Evolutionary conservation across 2,888 invertebrate genomes (phyloP), one percentile per base, ranked within the genome.

Genomic region (Lissonota sp.): DNA sequence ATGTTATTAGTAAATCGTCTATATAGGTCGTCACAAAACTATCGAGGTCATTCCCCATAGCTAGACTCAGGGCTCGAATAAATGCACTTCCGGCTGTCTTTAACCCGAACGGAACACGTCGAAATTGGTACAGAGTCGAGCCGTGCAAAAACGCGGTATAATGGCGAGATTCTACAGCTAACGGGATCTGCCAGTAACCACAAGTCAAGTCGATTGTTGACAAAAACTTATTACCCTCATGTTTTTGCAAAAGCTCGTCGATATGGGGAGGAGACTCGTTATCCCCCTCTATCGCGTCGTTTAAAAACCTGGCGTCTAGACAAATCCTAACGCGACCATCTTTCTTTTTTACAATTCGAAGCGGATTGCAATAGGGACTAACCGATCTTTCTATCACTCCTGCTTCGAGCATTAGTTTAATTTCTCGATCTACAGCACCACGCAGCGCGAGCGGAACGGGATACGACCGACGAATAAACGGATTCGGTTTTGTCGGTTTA

Each of bases 1-100:
- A 89, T 0, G 84, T 82, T 0, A 90, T 82, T 5, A 89, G 46
- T 4, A 90, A 66, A 66, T 90, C 90, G 80, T 90, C 89, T 10
- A 90, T 82, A 67, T 90, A 90, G 67, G 80, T 85, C 7, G 83
- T 67, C 6, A 85, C 66, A 78, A 87, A 88, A 44, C 84, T 74
- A 4, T 83, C 64, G 16, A 86, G 82, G 53, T 87, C 86, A 4
- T 86, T 83, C 6, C 86, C 87, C 8, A 89, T 79, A 2, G 85
- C 64, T 16, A 79, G 44, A 62, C 80, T 80, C 51, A 87, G 69
- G 1, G 82, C 69, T n/a, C 82, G 51, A 7, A 84, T 79, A 63
- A 87, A 87, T 7, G 78, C 75, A 7, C 74, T 79, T 5, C 84
- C 42, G 1, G 26, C 26, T 2, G 26, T 26, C 26, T 26, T 26